Conservation (phyloP, 2,888 invertebrate species). For the Bhutanitis thaidina region DNA sequence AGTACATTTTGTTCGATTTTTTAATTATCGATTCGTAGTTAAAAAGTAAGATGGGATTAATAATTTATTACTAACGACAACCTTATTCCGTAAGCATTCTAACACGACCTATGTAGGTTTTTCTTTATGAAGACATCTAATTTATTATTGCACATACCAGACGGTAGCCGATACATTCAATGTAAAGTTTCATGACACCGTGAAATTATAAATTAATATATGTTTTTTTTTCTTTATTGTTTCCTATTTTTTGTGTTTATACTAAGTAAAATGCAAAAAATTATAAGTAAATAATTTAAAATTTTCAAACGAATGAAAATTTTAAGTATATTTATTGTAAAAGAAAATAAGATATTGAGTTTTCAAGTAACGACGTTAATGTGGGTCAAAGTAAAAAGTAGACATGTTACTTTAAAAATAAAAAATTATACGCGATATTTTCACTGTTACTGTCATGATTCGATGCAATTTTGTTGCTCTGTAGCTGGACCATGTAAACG, state of each 20-base stretch:
- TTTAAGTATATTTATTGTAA: background rate
- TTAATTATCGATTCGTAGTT: constrained; percentile 54
- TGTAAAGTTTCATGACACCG: constrained; percentile 19
- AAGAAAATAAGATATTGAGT: background rate
- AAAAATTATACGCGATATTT: background rate
- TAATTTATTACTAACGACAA: constrained; percentile 68
- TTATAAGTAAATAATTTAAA: no score
- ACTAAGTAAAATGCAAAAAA: background rate
- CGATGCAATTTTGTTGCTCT: background rate
- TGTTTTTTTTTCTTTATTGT: constrained; percentile 4
- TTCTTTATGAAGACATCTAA: constrained; percentile 37
- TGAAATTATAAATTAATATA: constrained; percentile 10
- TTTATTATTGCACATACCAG: constrained; percentile 47
- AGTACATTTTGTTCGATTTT: constrained; percentile 78
- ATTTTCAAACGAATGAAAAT: constrained; percentile 5
- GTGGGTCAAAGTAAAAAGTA: no score
- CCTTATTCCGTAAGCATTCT: constrained; percentile 60
- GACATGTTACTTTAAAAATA: background rate
- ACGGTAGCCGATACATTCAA: constrained; percentile 36
- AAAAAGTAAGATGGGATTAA: constrained; percentile 63
- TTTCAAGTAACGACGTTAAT: background rate
- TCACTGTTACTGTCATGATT: background rate
- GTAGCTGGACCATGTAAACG: no score
- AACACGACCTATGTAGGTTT: constrained; percentile 44
- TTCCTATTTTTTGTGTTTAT: background rate